Conservation (phyloP, 2,113 vertebrate species). For the Sander lucioperca region DNA sequence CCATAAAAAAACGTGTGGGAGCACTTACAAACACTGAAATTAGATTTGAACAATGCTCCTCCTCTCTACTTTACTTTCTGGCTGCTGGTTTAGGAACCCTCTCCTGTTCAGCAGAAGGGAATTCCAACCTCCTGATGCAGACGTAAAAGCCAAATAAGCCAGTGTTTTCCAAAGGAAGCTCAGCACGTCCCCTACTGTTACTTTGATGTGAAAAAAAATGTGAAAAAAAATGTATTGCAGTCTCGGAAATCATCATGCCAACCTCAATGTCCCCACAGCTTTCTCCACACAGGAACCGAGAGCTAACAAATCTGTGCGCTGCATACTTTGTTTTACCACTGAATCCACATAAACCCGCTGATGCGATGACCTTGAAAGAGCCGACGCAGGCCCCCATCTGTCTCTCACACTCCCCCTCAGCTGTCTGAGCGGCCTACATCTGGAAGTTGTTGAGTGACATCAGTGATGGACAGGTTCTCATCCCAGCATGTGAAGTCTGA, state of each 20-base stretch:
- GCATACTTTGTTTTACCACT: conserved; percentile 53
- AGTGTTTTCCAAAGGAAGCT: conserved; percentile 79
- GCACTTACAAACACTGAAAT: background rate
- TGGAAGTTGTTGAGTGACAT: conserved; percentile 85
- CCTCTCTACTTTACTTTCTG: conserved; percentile 16
- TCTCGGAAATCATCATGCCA: conserved; percentile 56
- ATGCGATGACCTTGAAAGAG: conserved; percentile 65
- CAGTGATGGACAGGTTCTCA: conserved; percentile 78
- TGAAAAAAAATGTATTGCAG: conserved; percentile 68
- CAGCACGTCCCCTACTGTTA: conserved; percentile 50
- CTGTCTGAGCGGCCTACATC: conserved; percentile 76
- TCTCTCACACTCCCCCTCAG: conserved; percentile 48
- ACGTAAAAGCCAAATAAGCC: conserved; percentile 71
- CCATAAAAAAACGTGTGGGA: conserved; percentile 4
- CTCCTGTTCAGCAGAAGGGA: conserved; percentile 45
- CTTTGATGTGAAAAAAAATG: conserved; percentile 78
- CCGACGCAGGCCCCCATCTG: conserved; percentile 31
- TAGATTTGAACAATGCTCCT: conserved; percentile 12
- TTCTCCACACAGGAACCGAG: conserved; percentile 34
- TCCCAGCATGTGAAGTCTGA: conserved; percentile 69
- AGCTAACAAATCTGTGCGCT: conserved; percentile 43
- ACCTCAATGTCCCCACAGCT: conserved; percentile 39
- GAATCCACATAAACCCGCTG: conserved; percentile 44
- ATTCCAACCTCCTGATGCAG: conserved; percentile 61
- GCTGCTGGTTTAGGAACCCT: conserved; percentile 14